Conservation (phyloP, 2,797 vertebrate genomes). For the Amblyopsis hoosieri region DNA sequence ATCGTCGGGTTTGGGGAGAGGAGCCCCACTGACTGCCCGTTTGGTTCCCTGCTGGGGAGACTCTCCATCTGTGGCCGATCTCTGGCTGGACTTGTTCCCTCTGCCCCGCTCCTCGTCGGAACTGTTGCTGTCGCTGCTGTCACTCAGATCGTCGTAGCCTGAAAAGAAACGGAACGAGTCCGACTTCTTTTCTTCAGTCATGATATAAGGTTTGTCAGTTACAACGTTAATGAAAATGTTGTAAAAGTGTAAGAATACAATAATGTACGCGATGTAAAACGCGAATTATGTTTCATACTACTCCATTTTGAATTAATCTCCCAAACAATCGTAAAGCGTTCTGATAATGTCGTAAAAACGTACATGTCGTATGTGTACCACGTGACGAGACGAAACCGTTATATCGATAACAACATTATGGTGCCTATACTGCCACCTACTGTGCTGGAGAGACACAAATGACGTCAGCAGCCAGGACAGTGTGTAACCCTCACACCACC, state of each 20-base stretch:
- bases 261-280: too few relatives aligned
- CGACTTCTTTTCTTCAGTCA: constrained; percentile 83
- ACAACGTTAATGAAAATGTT: background rate
- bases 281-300: constrained; percentile 11
- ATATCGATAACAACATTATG: too few relatives aligned
- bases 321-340: constrained; percentile 59
- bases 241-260: background rate
- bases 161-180: constrained; percentile 89
- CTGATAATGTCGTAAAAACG: constrained; percentile 24
- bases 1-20: constrained; percentile 87
- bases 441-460: too few relatives aligned
- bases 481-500: too few relatives aligned
- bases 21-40: constrained; percentile 50
- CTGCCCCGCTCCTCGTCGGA: constrained; percentile 60
- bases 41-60: constrained; percentile 47
- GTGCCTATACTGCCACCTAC: too few relatives aligned
- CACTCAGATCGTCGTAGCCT: constrained; percentile 83
- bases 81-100: constrained; percentile 50
- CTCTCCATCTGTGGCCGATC: constrained; percentile 39
- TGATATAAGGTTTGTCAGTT: constrained; percentile 36
- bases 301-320: constrained; percentile 76
- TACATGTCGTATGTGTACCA: too few relatives aligned
- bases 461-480: too few relatives aligned
- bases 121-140: constrained; percentile 71
- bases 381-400: too few relatives aligned